Evolutionary conservation across 2,888 invertebrate species (phyloP), one percentile per base, ranked within the genome.

Genomic region (Epirrita christyi): DNA sequence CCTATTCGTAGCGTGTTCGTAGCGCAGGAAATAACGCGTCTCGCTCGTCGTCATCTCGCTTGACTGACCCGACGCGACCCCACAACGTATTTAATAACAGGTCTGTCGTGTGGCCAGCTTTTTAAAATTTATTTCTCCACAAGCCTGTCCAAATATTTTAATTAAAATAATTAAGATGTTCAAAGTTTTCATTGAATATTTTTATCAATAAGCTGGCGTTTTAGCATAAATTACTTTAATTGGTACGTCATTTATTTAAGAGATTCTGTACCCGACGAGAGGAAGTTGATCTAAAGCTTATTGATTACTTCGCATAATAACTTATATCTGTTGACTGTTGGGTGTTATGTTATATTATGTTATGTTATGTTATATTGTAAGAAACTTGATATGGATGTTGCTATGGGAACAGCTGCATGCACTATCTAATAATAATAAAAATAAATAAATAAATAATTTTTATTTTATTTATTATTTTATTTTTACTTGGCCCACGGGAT

Each of bases 261-360:
- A 46, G 59, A 63, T 56, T 66, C 51, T 61, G 37, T 59, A 42
- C 21, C 21, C 4, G 4, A 32, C 43, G n/a, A 37, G 46, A 51
- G 52, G 15, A 51, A 56, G 49, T 50, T 63, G 38, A 47, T 14
- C 37, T 59, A 52, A 61, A 67, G 49, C 54, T 50, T 59, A 61
- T 59, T 66, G 64, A 71, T 67, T 72, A 63, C 48, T 73, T 60
- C 46, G 64, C 56, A 69, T 68, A 66, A 70, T 72, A 70, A n/a
- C n/a, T n/a, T n/a, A n/a, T n/a, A n/a, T n/a, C n/a, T n/a, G n/a
- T n/a, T n/a, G n/a, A n/a, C n/a, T n/a, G n/a, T n/a, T n/a, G n/a
- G n/a, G n/a, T n/a, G n/a, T n/a, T n/a, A n/a, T n/a, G n/a, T n/a
- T n/a, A n/a, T n/a, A n/a, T n/a, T n/a, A n/a, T n/a, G n/a, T n/a